A percentile compares a stretch with the other conserved stretches of the same genome.
Evolutionary conservation across 2,113 vertebrate genomes (phyloP).

Genomic region (Willisornis vidua): DNA sequence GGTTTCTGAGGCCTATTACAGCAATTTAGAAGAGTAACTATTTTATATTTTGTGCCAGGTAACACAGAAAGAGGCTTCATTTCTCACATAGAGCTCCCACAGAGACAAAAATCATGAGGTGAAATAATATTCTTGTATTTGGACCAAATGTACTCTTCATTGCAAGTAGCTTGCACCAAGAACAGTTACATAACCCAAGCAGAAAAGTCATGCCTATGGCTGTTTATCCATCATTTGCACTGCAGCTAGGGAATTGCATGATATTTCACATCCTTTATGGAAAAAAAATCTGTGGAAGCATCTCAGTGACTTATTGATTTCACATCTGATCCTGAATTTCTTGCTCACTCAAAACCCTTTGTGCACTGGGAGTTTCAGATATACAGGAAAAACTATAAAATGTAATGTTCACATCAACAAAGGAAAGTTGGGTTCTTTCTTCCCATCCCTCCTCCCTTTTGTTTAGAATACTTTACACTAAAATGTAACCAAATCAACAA

Average conservation of each 20-base stretch:
- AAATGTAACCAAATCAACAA: conserved; percentile 50
- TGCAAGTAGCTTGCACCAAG: conserved; percentile 2
- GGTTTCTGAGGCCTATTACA: conserved; percentile 2
- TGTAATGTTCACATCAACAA: background rate
- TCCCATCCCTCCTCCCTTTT: background rate
- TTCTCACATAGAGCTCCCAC: conserved; percentile 28
- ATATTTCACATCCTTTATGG: background rate
- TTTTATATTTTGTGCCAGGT: conserved; percentile 50
- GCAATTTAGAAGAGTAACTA: conserved; percentile 30
- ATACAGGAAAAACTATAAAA: background rate
- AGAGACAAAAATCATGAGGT: conserved; percentile 53
- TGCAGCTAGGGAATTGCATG: background rate
- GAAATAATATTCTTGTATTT: conserved; percentile 40
- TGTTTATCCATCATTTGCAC: conserved; percentile 37
- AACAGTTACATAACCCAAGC: conserved; percentile 7
- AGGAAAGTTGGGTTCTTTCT: background rate
- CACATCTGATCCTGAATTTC: background rate
- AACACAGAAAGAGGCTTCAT: conserved; percentile 49
- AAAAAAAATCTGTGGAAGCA: background rate
- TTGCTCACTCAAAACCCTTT: background rate
- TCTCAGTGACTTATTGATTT: conserved; percentile 10
- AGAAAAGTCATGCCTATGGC: conserved; percentile 23
- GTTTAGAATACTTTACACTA: conserved; percentile 59
- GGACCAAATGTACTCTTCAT: conserved; percentile 8
- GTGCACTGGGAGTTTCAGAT: conserved; percentile 21